A percentile compares a stretch with the other conserved stretches of the same genome.
Evolutionary conservation across 1,140 invertebrate species (phyloP).

Genomic region (Eupristina koningsbergeri): DNA sequence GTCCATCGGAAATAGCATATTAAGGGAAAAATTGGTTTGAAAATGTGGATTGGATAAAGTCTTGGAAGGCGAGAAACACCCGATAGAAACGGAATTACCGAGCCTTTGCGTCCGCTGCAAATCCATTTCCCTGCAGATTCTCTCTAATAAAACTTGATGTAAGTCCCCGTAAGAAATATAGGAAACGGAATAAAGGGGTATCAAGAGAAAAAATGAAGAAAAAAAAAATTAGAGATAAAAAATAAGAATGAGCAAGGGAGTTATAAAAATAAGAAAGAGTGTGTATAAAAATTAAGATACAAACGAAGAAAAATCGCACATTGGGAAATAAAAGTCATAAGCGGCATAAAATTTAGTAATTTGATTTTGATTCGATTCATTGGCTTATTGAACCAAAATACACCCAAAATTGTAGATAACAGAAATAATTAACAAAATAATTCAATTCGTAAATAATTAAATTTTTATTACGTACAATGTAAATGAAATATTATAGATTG

Average conservation of each 20-base stretch:
- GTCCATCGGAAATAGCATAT: not conserved
- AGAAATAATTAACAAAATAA: not conserved
- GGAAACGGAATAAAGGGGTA: not conserved
- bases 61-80: conserved; percentile 7
- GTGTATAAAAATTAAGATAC: not conserved
- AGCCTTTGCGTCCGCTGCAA: conserved; percentile 4
- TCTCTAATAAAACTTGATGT: conserved; percentile 37
- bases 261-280: not conserved
- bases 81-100: conserved; percentile 31
- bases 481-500: no score
- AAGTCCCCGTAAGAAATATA: conserved; percentile 20
- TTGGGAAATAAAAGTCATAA: conserved; percentile 5
- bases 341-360: not conserved
- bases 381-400: not conserved
- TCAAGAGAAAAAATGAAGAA: not conserved
- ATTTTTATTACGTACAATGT: no score
- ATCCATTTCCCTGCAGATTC: conserved; percentile 44
- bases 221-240: conserved; percentile 12
- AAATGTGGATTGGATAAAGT: conserved; percentile 5
- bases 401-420: not conserved
- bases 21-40: conserved; percentile 6
- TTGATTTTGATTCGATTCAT: conserved; percentile 40
- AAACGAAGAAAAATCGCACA: not conserved
- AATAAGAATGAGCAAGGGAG: not conserved
- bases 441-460: not conserved